Base-by-base conservation (phyloP, 2,113 vertebrate genomes). In the Oryzias melastigma region DNA sequence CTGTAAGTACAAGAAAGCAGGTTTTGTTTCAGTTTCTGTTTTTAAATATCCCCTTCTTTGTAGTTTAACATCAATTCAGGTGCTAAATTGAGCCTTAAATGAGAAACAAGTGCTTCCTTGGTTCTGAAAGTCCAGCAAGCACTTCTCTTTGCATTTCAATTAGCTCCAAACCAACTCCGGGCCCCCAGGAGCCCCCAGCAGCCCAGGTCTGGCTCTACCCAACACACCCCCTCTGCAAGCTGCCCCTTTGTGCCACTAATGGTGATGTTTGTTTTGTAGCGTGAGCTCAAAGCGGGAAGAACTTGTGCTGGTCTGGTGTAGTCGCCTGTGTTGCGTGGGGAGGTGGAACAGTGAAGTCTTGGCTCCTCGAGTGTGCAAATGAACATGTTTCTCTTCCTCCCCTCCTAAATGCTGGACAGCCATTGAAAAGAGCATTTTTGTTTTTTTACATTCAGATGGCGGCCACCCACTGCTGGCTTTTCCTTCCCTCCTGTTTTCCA, bases 121-220 rank as follows among this genome's bases (percentile, higher is more conserved):
- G 84, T 69, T 72, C 75, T 65, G 83, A 58, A 86, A 85, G 77
- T 80, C 73, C 51, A 54, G 5, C 2, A 0, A 68, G 49, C n/a
- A 44, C 54, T 68, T 83, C 76, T 73, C 65, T 75, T 46, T 81
- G 90, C 85, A 91, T 92, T 84, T 89, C 66, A 92, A 92, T 91
- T 63, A 83, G 83, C 68, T 82, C 57, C 62, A 65, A 77, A 78
- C 63, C 54, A 65, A 66, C 76, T 50, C 64, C 71, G 80, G 65
- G 74, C 75, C 75, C 35, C 82, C 83, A 46, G 49, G 63, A 79
- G 59, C 69, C 75, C 66, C 63, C 68, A 66, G 64, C 51, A 64
- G 58, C 48, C 67, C 68, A 54, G 52, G 60, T 75, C 71, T 66
- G 73, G 65, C 63, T 62, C 64, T 68, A 22, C 10, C 18, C 67